These are phyloP conservation scores for Octopus bimaculoides DNA, from an alignment of 1,140 invertebrate species.

Conservation along the genomic window DNA sequence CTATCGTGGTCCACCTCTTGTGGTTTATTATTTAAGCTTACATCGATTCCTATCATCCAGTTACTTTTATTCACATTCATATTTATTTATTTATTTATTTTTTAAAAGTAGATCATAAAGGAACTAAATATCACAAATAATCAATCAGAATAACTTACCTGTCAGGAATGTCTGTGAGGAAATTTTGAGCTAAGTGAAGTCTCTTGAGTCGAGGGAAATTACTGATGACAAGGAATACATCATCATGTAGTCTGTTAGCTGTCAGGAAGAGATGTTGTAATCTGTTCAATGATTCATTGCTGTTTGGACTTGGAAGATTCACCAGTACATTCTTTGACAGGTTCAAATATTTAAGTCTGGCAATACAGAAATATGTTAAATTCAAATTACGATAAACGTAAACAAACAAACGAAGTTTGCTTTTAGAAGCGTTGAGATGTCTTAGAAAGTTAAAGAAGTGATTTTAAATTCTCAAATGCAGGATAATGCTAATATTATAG, in stretches of 20 bases:
- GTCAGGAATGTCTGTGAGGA: slow-evolving; percentile 47
- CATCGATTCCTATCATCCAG: too few species aligned
- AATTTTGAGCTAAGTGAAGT: slow-evolving; percentile 53
- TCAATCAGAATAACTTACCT: slow-evolving; percentile 29
- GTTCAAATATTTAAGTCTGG: slow-evolving; percentile 48
- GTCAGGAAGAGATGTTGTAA: slow-evolving; percentile 54
- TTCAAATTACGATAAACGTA: too few species aligned
- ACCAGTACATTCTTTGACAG: slow-evolving; percentile 42
- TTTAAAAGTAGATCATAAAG: not conserved
- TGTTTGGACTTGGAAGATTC: slow-evolving; percentile 42
- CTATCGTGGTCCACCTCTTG: too few species aligned
- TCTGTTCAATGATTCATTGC: slow-evolving; percentile 50
- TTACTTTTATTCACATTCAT: too few species aligned
- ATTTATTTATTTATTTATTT: too few species aligned
- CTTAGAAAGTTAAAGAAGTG: too few species aligned
- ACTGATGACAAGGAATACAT: slow-evolving; percentile 44
- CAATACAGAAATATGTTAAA: slow-evolving; percentile 18
- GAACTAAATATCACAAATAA: not conserved
- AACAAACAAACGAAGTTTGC: too few species aligned
- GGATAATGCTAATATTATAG: too few species aligned
- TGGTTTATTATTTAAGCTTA: too few species aligned
- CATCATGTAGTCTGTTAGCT: slow-evolving; percentile 49
- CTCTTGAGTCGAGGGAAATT: slow-evolving; percentile 47
- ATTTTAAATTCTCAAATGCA: too few species aligned
- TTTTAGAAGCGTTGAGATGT: too few species aligned